phyloP scores from a whole-genome alignment of 1,140 invertebrate species.

The Panagrolaimus sp. region DNA sequence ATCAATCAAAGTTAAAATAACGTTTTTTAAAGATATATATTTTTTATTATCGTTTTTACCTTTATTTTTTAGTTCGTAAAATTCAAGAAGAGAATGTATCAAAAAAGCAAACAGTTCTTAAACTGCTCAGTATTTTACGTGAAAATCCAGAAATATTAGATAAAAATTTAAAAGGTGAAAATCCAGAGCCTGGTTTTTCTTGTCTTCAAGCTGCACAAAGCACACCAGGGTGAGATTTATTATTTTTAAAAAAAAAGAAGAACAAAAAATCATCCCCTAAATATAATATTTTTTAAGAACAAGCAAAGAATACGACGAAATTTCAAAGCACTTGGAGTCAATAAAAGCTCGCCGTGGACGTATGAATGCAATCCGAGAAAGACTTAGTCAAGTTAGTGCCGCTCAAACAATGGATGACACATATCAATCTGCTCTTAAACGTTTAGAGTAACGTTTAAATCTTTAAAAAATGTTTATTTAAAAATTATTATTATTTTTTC shows the following conservation, averaged over 20 bases:
- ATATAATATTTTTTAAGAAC: background rate
- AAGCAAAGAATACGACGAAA: constrained; percentile 12
- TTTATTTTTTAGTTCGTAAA: background rate
- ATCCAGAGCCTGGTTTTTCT: too few relatives aligned
- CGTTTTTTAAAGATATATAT: background rate
- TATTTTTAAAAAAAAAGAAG: too few relatives aligned
- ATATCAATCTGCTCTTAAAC: constrained; percentile 9
- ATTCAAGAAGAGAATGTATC: constrained; percentile 11
- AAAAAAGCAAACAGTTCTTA: constrained; percentile 8
- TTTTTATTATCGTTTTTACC: background rate
- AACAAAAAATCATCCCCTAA: too few relatives aligned
- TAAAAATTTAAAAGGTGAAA: too few relatives aligned
- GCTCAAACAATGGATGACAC: constrained; percentile 1
- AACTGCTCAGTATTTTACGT: constrained; percentile 6
- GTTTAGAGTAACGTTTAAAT: constrained; percentile 2
- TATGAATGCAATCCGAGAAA: constrained; percentile 9
- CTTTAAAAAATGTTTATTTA: background rate
- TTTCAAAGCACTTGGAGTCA: background rate
- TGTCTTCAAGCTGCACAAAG: background rate
- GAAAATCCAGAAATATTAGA: constrained; percentile 8
- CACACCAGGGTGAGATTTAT: background rate
- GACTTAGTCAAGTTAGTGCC: background rate
- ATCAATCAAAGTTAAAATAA: constrained; percentile 4
- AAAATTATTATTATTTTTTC: too few relatives aligned
- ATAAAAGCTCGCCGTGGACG: constrained; percentile 3